phyloP scores from a whole-genome alignment of 2,888 invertebrate genomes.

The Aleiodes alternator region DNA sequence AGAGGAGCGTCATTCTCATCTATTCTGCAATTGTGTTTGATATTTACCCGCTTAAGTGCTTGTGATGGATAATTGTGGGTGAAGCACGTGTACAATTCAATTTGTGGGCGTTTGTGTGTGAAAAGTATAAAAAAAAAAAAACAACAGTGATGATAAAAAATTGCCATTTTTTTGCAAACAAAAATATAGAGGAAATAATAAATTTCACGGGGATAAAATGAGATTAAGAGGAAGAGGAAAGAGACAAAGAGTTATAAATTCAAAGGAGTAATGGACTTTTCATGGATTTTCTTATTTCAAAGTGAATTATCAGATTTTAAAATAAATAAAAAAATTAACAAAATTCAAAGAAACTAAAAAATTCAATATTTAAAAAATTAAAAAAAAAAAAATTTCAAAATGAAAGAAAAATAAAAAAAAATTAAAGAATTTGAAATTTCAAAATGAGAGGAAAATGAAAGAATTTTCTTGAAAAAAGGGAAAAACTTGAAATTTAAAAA shows the following conservation, averaged over 20 bases:
- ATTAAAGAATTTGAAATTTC: too few species aligned
- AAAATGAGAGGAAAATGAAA: too few species aligned
- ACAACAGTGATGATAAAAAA: constrained; percentile 8
- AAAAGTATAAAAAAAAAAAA: not conserved
- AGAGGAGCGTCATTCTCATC: too few species aligned
- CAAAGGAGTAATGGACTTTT: too few species aligned
- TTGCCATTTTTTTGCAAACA: not conserved
- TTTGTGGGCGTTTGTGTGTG: not conserved
- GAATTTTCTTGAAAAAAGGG: too few species aligned
- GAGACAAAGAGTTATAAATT: not conserved
- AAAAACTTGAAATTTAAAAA: not conserved
- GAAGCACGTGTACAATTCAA: too few species aligned
- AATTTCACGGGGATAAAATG: not conserved
- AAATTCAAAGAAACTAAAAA: not conserved
- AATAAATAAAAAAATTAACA: not conserved
- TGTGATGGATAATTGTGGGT: too few species aligned
- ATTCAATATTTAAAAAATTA: too few species aligned
- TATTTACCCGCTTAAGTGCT: too few species aligned
- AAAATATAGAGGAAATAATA: not conserved
- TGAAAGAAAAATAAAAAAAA: too few species aligned
- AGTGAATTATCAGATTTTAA: not conserved
- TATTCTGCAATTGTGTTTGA: too few species aligned
- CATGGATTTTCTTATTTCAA: not conserved
- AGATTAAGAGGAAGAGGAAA: not conserved
- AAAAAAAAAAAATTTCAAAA: too few species aligned